A percentile compares a stretch with the other conserved stretches of the same genome.
Conservation (phyloP, 2,797 vertebrate species). For the Coregonus suidteri region DNA sequence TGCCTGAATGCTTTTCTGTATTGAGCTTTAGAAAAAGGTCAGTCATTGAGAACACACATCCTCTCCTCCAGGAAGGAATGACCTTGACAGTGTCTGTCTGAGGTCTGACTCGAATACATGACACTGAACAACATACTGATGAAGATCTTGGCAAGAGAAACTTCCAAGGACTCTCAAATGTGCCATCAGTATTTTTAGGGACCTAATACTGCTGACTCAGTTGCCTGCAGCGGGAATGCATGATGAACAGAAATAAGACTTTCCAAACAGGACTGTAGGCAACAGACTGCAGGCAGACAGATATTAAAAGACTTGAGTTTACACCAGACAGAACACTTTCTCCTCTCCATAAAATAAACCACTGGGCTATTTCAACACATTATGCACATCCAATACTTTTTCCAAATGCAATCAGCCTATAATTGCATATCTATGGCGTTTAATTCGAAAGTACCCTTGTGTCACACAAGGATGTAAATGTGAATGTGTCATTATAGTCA, state of each 20-base stretch:
- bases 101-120: conserved; percentile 65
- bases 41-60: too few relatives aligned
- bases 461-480: background rate
- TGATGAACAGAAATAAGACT: background rate
- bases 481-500: background rate
- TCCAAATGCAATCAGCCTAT: background rate
- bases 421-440: background rate
- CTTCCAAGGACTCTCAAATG: background rate
- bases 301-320: background rate
- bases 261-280: too few relatives aligned
- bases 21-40: too few relatives aligned
- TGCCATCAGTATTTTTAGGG: background rate
- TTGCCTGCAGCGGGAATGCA: background rate
- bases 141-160: background rate
- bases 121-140: background rate
- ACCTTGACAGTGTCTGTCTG: conserved; percentile 66
- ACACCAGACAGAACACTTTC: background rate
- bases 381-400: background rate
- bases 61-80: conserved; percentile 32
- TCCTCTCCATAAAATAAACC: background rate
- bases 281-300: too few relatives aligned
- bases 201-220: conserved; percentile 9
- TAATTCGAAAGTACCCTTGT: background rate
- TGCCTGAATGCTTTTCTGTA: too few relatives aligned
- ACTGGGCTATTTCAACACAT: background rate